Base-by-base conservation (phyloP, 2,113 vertebrate genomes). In the Corapipo altera region DNA sequence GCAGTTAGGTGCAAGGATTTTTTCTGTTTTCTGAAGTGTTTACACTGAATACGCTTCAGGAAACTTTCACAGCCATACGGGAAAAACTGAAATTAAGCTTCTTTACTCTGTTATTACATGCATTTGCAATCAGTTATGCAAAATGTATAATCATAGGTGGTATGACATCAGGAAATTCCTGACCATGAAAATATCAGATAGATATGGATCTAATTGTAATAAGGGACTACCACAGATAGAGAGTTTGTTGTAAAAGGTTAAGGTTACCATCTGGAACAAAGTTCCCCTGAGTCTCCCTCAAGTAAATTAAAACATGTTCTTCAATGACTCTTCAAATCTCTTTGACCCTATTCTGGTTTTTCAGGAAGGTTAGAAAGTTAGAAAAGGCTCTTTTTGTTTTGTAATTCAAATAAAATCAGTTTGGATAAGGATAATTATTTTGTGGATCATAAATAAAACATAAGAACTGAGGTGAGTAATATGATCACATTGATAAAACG, bases 261-360 rank as follows among this genome's bases (percentile, higher is more conserved):
- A 96, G 84, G 78, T 92, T 94, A 88, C 65, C 95, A 88, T 95
- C 79, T 96, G 91, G 89, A 95, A 95, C 8, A 94, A 70, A 89
- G 93, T 55, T 76, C 43, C 71, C n/a, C 46, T 27, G 52, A 89
- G 51, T 76, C 58, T 77, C 48, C 72, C 61, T 89, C 89, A 89
- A 73, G n/a, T 83, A 93, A 97, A 92, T 93, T 88, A 95, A 97
- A 96, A 95, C 89, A 85, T 70, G 66, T 43, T 89, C 72, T 92
- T 96, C 86, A 88, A 61, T 75, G 76, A 54, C 52, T 91, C 37
- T 81, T 96, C 71, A 71, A 94, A 85, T 91, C 22, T 94, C 62
- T 87, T 92, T 96, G 93, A 96, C 92, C 92, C 35, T 83, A 43
- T 86, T 91, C 52, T 94, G 49, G 67, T 48, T 94, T 86, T 20